Evolutionary conservation across 1,140 invertebrate genomes (phyloP).

Genomic region (Drosophila kepulauana): DNA sequence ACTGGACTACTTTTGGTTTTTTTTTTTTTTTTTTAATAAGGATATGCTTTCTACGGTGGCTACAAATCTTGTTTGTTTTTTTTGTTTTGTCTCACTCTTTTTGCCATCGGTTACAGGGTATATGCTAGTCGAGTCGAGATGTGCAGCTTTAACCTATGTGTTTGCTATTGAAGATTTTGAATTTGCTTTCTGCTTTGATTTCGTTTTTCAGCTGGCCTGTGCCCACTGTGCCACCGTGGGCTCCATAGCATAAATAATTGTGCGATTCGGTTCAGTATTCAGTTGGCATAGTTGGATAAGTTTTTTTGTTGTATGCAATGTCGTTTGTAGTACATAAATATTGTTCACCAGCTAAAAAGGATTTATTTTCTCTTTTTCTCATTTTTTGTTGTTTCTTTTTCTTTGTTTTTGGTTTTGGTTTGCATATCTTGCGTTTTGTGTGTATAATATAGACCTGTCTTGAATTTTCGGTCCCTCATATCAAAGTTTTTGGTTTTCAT

Average conservation of each 20-base stretch:
- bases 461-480: constrained; percentile 78
- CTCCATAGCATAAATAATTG: constrained; percentile 13
- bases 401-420: background rate
- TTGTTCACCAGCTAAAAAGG: constrained; percentile 8
- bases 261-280: constrained; percentile 6
- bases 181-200: constrained; percentile 5
- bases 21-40: background rate
- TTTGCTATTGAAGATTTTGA: constrained; percentile 3
- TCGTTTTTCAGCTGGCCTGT: constrained; percentile 2
- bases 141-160: background rate
- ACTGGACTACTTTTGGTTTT: background rate
- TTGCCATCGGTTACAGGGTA: background rate
- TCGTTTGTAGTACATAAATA: constrained; percentile 1
- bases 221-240: constrained; percentile 20
- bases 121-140: background rate
- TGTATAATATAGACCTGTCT: constrained; percentile 81
- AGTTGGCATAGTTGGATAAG: constrained; percentile 13
- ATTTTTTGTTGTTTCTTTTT: constrained; percentile 3
- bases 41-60: background rate
- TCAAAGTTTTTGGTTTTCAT: constrained; percentile 65
- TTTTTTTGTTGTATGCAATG: no score
- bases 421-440: constrained; percentile 27
- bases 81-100: background rate
- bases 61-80: no score
- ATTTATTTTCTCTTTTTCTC: background rate